These are phyloP conservation scores for Buteo buteo DNA, from an alignment of 2,113 vertebrate species.

Conservation along the genomic window DNA sequence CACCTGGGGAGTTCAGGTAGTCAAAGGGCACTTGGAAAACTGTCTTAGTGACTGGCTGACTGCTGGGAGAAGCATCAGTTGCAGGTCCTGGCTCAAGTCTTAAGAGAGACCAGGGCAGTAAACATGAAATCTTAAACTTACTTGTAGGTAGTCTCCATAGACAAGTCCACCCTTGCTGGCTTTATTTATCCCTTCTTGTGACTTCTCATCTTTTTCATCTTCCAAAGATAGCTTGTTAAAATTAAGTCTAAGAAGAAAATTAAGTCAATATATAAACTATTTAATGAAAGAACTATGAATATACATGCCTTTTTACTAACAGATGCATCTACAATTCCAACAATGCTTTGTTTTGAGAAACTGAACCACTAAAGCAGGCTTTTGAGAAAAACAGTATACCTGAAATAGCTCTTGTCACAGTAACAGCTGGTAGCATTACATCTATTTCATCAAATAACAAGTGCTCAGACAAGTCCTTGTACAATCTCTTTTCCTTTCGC, in stretches of 20 bases:
- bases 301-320: background rate
- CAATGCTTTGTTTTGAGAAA: background rate
- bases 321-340: background rate
- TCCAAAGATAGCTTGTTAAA: constrained; percentile 74
- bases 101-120: background rate
- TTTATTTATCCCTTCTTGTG: constrained; percentile 85
- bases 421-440: background rate
- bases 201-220: constrained; percentile 73
- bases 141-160: constrained; percentile 91
- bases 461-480: background rate
- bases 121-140: constrained; percentile 46
- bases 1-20: background rate
- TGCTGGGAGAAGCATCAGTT: background rate
- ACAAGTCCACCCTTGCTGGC: constrained; percentile 86
- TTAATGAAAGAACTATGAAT: background rate
- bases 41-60: background rate
- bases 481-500: background rate
- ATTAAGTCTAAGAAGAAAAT: constrained; percentile 60
- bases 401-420: background rate
- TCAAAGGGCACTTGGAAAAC: background rate
- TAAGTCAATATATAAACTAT: background rate
- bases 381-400: background rate
- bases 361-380: background rate
- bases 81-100: background rate
- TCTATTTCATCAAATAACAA: background rate